Conservation (phyloP, 2,113 vertebrate species). For the Mobula hypostoma region DNA sequence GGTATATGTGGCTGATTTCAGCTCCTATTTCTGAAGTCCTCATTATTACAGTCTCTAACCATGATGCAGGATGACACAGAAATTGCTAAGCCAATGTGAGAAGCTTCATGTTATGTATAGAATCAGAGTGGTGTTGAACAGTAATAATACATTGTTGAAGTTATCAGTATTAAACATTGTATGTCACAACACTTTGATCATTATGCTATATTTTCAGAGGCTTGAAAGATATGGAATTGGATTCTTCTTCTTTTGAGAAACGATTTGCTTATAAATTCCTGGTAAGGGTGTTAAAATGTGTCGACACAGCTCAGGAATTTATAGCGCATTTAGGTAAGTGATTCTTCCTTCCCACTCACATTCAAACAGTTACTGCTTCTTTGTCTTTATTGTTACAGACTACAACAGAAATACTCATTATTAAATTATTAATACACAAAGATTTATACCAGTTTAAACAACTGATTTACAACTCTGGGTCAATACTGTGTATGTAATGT, state of each 20-base stretch:
- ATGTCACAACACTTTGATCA: neutral
- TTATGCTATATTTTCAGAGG: constrained; percentile 57
- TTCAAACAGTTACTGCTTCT: neutral
- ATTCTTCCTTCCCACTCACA: neutral
- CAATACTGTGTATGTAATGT: neutral
- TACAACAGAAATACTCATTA: neutral
- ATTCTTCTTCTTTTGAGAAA: constrained; percentile 94
- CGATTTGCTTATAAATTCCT: constrained; percentile 94
- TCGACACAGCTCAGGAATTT: constrained; percentile 94
- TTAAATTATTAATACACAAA: neutral
- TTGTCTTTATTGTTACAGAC: neutral
- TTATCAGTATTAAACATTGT: neutral
- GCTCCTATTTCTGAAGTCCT: too few relatives aligned
- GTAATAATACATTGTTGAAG: neutral
- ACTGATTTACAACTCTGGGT: neutral
- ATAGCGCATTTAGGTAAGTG: constrained; percentile 86
- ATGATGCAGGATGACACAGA: neutral
- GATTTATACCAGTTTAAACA: neutral
- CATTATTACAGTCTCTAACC: neutral
- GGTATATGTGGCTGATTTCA: too few relatives aligned
- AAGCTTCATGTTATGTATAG: neutral
- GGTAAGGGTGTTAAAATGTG: constrained; percentile 92
- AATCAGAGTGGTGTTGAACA: neutral
- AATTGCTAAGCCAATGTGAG: neutral
- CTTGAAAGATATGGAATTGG: constrained; percentile 78